Evolutionary conservation across 2,797 vertebrate genomes (phyloP).

Genomic region (Sebastes vulpes): DNA sequence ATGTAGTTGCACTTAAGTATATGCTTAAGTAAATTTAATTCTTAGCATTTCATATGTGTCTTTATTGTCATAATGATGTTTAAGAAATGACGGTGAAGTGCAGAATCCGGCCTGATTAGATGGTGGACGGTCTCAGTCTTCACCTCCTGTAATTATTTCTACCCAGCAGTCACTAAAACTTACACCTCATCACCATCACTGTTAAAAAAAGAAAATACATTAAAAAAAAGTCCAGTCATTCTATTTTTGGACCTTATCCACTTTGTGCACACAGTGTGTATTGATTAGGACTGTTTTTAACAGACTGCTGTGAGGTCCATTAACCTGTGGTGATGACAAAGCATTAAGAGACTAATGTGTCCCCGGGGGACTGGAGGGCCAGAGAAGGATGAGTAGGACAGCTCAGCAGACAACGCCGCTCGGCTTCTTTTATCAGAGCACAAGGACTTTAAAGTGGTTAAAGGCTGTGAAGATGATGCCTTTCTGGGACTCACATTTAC

Average conservation of each 20-base stretch:
- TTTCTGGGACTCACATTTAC: neutral
- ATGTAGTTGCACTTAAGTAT: neutral
- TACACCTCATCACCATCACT: conserved; percentile 3
- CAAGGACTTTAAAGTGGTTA: too few species aligned
- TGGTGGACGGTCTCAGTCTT: neutral
- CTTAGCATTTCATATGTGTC: neutral
- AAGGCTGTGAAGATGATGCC: neutral
- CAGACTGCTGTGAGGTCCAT: conserved; percentile 84
- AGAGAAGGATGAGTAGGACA: conserved; percentile 66
- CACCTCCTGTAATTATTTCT: conserved; percentile 2
- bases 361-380: conserved; percentile 65
- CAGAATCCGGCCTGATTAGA: neutral
- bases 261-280: conserved; percentile 65
- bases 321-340: conserved; percentile 86
- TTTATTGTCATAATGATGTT: neutral
- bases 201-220: neutral
- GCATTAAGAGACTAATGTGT: conserved; percentile 81
- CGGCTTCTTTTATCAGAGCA: too few species aligned
- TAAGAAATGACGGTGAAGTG: neutral
- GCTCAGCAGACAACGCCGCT: conserved; percentile 25
- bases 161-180: conserved; percentile 12
- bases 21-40: neutral
- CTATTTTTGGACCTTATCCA: conserved; percentile 62
- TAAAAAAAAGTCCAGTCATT: conserved; percentile 15
- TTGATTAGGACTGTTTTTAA: conserved; percentile 83